A percentile compares a stretch with the other conserved stretches of the same genome.
Conservation (phyloP, 2,113 vertebrate genomes). For the Leptosomus discolor region DNA sequence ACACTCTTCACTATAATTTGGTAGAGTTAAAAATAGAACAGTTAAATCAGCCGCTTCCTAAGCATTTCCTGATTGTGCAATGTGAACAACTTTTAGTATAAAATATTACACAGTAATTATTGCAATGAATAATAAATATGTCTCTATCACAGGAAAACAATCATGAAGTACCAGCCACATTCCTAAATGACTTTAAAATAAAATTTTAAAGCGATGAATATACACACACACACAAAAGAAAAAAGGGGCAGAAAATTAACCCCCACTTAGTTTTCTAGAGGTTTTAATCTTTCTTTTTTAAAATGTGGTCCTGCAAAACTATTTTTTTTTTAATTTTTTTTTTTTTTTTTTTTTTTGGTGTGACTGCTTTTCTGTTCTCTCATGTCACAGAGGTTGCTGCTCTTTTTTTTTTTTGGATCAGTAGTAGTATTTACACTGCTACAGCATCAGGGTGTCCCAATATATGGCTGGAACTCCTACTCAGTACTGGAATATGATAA, state of each 20-base stretch:
- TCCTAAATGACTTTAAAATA: constrained; percentile 37
- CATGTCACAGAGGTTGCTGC: background rate
- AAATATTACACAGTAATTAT: constrained; percentile 64
- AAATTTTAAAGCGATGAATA: constrained; percentile 25
- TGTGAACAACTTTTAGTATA: constrained; percentile 58
- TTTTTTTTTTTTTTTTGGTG: background rate
- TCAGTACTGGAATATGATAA: background rate
- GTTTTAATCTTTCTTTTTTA: background rate
- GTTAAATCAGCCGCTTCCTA: constrained; percentile 57
- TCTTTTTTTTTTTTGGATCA: background rate
- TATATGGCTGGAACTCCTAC: background rate
- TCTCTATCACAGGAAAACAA: constrained; percentile 35
- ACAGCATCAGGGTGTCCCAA: background rate
- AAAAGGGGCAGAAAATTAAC: background rate
- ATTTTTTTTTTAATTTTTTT: background rate
- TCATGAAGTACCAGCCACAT: background rate
- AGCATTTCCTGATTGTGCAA: constrained; percentile 54
- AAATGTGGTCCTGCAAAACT: background rate
- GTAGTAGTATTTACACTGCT: background rate
- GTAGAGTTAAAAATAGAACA: constrained; percentile 35
- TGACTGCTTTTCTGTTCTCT: background rate
- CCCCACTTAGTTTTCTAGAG: background rate
- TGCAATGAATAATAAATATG: constrained; percentile 63
- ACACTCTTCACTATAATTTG: background rate
- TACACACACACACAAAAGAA: background rate